Percentiles rank a stretch among this genome's conserved stretches.
Evolutionary conservation across 2,888 invertebrate genomes (phyloP).

Genomic region (Junonia oenone): DNA sequence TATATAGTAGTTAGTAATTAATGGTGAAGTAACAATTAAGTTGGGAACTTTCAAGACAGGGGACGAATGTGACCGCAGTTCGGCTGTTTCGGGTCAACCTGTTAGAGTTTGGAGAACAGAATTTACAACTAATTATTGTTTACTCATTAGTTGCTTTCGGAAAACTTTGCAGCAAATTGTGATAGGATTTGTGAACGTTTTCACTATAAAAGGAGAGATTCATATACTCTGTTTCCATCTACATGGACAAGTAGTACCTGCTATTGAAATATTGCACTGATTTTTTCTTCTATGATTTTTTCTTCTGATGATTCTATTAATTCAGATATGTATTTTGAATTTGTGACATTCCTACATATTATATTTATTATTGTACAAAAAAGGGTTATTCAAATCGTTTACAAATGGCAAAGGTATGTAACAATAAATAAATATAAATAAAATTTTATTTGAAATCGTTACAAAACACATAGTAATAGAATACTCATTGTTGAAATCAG

Average conservation of each 20-base stretch:
- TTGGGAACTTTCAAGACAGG: constrained; percentile 14
- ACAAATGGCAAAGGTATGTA: no score
- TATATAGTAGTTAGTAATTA: constrained; percentile 16
- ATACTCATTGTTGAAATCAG: constrained; percentile 12
- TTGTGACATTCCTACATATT: no score
- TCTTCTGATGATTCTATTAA: no score
- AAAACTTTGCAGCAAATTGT: no score
- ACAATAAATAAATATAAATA: not conserved
- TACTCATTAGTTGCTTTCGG: not conserved
- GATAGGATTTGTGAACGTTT: not conserved
- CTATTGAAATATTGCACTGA: no score
- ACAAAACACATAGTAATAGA: not conserved
- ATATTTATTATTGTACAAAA: no score
- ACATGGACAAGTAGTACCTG: no score
- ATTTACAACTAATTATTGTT: not conserved
- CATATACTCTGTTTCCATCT: no score
- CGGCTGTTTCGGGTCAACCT: not conserved
- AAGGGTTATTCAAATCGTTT: no score
- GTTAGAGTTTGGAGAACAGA: not conserved
- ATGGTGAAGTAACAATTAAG: constrained; percentile 21
- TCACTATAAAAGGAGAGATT: no score
- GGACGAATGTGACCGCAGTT: constrained; percentile 7
- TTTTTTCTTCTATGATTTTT: no score
- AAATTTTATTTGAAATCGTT: not conserved
- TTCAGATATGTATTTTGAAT: no score